Conservation (phyloP, 1,140 invertebrate genomes). For the Grapholita molesta region DNA sequence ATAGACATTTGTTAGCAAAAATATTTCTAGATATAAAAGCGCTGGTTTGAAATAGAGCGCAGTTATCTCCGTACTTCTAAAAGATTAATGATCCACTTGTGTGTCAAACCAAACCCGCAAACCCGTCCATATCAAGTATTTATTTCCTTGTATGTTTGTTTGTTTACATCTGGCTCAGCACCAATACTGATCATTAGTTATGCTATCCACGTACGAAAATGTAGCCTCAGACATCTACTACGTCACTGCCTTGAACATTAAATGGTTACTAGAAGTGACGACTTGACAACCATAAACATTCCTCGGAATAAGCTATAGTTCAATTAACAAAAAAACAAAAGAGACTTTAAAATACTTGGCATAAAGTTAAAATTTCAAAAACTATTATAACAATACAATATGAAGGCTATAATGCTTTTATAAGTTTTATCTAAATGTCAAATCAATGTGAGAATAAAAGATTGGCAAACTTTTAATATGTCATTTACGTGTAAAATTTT, state of each 20-base stretch:
- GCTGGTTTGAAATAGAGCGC: neutral
- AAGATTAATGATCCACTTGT: neutral
- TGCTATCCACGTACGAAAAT: conserved; percentile 3
- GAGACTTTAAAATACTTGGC: neutral
- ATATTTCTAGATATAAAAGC: neutral
- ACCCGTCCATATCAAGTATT: neutral
- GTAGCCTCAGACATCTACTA: neutral
- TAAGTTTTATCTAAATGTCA: neutral
- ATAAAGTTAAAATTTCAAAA: neutral
- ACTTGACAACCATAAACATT: neutral
- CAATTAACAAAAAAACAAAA: neutral
- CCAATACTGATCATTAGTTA: conserved; percentile 1
- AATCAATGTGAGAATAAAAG: neutral
- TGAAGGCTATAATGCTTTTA: neutral
- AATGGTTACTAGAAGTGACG: conserved; percentile 1
- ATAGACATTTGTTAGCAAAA: neutral
- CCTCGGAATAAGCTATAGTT: neutral
- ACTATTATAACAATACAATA: neutral
- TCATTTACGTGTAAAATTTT: neutral
- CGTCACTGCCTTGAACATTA: conserved; percentile 1
- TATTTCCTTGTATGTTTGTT: conserved; percentile 9
- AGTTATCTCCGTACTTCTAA: neutral
- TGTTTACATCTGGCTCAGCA: conserved; percentile 9
- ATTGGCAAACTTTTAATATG: too few species aligned
- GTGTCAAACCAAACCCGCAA: neutral